These are phyloP conservation scores for Lepidurus apus DNA, from an alignment of 1,140 invertebrate genomes.

Conservation along the genomic window DNA sequence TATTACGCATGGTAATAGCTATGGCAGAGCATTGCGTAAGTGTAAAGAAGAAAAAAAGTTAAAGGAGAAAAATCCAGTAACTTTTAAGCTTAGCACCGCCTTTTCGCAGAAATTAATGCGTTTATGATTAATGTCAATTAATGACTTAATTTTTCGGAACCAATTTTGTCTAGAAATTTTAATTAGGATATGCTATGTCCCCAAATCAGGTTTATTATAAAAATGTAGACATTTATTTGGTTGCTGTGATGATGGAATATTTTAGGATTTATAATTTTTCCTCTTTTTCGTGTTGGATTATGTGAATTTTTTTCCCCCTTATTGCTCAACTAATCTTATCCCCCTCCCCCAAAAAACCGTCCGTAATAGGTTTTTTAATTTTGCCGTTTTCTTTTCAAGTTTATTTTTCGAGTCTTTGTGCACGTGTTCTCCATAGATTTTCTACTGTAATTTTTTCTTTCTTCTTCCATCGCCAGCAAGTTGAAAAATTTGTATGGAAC, in stretches of 20 bases:
- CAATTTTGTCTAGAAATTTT: neutral
- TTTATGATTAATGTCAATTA: neutral
- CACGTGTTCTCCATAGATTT: neutral
- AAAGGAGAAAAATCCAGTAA: neutral
- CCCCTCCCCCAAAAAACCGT: neutral
- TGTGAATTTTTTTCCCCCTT: neutral
- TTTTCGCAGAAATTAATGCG: neutral
- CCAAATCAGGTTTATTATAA: neutral
- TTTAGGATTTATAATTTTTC: neutral
- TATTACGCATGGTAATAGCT: neutral
- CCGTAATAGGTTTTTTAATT: neutral
- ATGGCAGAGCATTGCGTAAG: no score
- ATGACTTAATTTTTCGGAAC: neutral
- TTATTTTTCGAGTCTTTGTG: neutral
- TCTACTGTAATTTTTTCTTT: neutral
- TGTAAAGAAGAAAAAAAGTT: no score
- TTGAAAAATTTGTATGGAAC: constrained; percentile 3
- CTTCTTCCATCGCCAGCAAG: neutral
- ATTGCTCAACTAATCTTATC: constrained; percentile 5
- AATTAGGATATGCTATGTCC: neutral
- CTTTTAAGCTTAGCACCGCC: neutral
- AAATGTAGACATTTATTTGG: neutral
- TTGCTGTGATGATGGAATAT: neutral
- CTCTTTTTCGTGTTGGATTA: neutral
- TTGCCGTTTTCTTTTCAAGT: neutral